phyloP scores from a whole-genome alignment of 2,888 invertebrate species.

The Nephrotoma guestfalica region DNA sequence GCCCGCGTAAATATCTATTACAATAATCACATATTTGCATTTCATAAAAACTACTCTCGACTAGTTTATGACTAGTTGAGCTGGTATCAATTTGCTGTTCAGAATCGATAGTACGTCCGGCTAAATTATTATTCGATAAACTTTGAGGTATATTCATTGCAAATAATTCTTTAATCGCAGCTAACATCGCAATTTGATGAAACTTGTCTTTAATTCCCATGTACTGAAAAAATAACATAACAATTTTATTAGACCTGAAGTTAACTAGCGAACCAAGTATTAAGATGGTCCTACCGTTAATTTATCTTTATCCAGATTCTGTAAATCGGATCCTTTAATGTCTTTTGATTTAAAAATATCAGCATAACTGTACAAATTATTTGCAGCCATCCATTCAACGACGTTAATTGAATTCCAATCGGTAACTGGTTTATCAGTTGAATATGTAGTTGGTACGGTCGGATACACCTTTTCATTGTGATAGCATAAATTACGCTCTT shows the following conservation, averaged over 20 bases:
- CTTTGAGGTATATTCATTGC: conserved; percentile 12
- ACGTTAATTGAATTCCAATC: conserved; percentile 57
- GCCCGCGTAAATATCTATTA: conserved; percentile 51
- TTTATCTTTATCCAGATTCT: conserved; percentile 48
- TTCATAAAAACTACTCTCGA: conserved; percentile 49
- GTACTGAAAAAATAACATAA: conserved; percentile 35
- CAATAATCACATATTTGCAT: conserved; percentile 59
- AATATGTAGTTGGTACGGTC: conserved; percentile 8
- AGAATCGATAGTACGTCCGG: neutral
- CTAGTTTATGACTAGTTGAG: conserved; percentile 29
- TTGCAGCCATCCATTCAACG: conserved; percentile 60
- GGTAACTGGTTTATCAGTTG: conserved; percentile 36
- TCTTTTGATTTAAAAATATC: conserved; percentile 56
- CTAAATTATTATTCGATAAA: neutral
- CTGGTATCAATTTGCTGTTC: neutral
- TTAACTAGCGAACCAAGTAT: neutral
- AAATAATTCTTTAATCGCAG: conserved; percentile 50
- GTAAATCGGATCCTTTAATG: conserved; percentile 51
- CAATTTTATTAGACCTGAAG: neutral
- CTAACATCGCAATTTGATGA: conserved; percentile 51
- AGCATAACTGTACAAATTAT: conserved; percentile 55
- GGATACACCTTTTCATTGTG: conserved; percentile 10
- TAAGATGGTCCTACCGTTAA: conserved; percentile 39
- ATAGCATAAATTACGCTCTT: conserved; percentile 11
- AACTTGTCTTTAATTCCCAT: conserved; percentile 63